Percentiles rank a stretch among this genome's conserved stretches.
phyloP scores from a whole-genome alignment of 2,113 vertebrate species.

The Dolichallabes microphthalmus region DNA sequence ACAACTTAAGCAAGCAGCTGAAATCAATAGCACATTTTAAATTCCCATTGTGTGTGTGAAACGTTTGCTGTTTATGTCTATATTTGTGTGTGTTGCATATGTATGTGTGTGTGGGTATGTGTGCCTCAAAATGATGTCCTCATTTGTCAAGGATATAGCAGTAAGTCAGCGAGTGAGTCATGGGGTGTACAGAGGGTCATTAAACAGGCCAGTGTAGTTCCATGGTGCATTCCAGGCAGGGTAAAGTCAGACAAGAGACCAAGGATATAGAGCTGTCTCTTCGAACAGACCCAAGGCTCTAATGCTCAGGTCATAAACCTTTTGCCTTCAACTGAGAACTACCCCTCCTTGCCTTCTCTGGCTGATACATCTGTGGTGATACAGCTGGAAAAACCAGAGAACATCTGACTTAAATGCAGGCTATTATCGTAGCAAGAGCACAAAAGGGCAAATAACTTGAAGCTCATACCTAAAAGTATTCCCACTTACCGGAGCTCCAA shows the following conservation, averaged over 20 bases:
- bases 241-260: conserved; percentile 56
- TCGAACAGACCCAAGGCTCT: conserved; percentile 43
- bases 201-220: conserved; percentile 64
- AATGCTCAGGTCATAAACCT: conserved; percentile 58
- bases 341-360: conserved; percentile 31
- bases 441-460: conserved; percentile 2
- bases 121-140: conserved; percentile 36
- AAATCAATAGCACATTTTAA: conserved; percentile 21
- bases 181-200: conserved; percentile 50
- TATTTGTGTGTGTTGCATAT: neutral
- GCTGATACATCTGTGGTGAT: neutral
- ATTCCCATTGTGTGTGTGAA: conserved; percentile 11
- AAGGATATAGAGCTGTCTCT: conserved; percentile 51
- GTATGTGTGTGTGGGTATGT: neutral
- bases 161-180: conserved; percentile 49
- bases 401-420: neutral
- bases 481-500: neutral
- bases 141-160: conserved; percentile 43
- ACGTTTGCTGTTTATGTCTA: neutral
- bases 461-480: neutral
- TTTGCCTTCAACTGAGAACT: conserved; percentile 48
- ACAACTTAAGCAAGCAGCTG: conserved; percentile 5
- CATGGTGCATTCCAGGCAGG: conserved; percentile 57
- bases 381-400: conserved; percentile 4
- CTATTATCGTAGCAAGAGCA: conserved; percentile 1